phyloP scores from a whole-genome alignment of 2,797 vertebrate species.

The Micromesistius poutassou region DNA sequence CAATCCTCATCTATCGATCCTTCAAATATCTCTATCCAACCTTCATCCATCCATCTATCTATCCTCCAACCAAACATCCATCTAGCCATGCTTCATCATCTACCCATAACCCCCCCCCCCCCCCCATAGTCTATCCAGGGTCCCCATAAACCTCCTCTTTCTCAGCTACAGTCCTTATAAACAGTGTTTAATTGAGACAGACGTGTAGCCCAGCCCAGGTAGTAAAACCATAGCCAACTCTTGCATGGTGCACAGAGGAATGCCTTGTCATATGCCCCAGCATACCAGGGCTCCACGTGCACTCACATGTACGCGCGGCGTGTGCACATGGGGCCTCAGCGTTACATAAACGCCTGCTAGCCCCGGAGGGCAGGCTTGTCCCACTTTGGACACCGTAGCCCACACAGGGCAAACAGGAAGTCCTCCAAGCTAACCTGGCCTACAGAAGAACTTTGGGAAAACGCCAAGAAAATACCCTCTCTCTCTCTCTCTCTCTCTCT shows the following conservation, averaged over 20 bases:
- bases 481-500: constrained; percentile 28
- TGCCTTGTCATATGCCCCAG: constrained; percentile 16
- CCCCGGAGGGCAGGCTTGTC: neutral
- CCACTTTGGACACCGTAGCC: neutral
- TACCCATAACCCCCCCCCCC: neutral
- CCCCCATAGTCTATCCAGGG: neutral
- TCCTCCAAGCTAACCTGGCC: neutral
- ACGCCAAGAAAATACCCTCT: constrained; percentile 15
- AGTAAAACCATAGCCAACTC: neutral
- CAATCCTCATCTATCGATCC: neutral
- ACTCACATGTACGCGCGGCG: neutral
- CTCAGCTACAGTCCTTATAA: neutral
- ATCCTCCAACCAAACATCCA: neutral
- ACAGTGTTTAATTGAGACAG: neutral
- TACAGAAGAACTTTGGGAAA: constrained; percentile 3
- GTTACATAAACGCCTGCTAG: constrained; percentile 29
- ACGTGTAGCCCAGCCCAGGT: neutral
- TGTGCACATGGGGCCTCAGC: neutral
- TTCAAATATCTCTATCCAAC: too few relatives aligned
- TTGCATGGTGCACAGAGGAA: constrained; percentile 12
- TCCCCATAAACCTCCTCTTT: neutral
- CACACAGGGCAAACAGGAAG: neutral
- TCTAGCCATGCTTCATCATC: neutral
- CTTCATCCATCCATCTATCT: neutral
- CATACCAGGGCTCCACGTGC: neutral